Percentiles rank a stretch among this genome's conserved stretches.
Conservation (phyloP, 2,888 invertebrate genomes). For the Ormia ochracea region DNA sequence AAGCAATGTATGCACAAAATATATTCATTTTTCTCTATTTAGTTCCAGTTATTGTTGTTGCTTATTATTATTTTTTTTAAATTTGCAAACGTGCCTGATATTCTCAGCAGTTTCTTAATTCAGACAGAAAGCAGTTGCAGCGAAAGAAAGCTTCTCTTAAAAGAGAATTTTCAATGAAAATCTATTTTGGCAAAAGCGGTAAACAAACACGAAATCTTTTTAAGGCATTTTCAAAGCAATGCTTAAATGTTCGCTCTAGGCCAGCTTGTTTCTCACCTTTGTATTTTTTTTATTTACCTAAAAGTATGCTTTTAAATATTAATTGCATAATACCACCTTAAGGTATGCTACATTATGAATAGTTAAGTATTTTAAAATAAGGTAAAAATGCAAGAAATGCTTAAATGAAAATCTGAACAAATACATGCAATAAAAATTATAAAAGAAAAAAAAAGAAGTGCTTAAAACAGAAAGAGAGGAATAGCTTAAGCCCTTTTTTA, state of each 20-base stretch:
- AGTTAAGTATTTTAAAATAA: neutral
- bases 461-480: neutral
- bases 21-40: neutral
- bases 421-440: neutral
- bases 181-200: neutral
- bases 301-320: constrained; percentile 46
- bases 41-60: neutral
- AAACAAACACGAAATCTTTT: constrained; percentile 29
- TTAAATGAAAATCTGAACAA: neutral
- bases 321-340: neutral
- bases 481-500: too few relatives aligned
- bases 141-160: neutral
- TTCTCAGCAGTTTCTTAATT: neutral
- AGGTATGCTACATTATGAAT: constrained; percentile 33
- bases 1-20: neutral
- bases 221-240: constrained; percentile 24
- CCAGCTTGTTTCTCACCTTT: neutral
- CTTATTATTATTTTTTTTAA: constrained; percentile 11
- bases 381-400: neutral
- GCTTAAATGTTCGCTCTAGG: constrained; percentile 14
- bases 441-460: neutral
- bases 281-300: neutral
- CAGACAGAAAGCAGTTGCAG: neutral
- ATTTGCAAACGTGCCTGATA: constrained; percentile 28
- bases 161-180: constrained; percentile 41